These are phyloP conservation scores for Ceryle rudis DNA, from an alignment of 2,797 vertebrate species.

Conservation along the genomic window DNA sequence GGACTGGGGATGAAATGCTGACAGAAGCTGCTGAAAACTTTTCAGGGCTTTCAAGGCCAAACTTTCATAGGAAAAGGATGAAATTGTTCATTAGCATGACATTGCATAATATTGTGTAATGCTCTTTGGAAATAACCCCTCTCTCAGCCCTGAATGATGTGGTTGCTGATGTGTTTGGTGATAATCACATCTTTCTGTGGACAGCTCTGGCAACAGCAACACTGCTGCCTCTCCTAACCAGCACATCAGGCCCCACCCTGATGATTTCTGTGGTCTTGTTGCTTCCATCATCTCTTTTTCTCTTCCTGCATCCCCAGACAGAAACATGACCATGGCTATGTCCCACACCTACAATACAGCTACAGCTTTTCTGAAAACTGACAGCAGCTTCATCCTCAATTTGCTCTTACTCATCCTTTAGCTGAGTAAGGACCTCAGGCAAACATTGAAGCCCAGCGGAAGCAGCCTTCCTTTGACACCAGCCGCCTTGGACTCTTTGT, in stretches of 20 bases:
- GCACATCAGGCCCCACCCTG: neutral
- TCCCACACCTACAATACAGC: neutral
- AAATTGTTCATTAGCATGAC: neutral
- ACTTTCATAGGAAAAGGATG: neutral
- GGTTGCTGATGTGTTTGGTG: slow-evolving; percentile 47
- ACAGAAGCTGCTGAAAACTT: neutral
- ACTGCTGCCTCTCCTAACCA: neutral
- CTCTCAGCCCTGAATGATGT: slow-evolving; percentile 31
- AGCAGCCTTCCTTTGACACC: neutral
- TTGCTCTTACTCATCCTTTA: neutral
- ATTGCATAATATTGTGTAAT: slow-evolving; percentile 53
- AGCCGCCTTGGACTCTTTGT: accelerated
- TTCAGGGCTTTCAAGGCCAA: neutral
- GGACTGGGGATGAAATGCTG: neutral
- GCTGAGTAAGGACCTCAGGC: neutral
- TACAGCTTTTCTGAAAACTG: neutral
- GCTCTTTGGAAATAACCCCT: slow-evolving; percentile 59
- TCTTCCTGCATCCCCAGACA: neutral
- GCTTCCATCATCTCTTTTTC: neutral
- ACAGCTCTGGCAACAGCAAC: slow-evolving; percentile 33
- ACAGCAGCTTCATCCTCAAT: neutral
- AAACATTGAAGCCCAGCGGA: neutral
- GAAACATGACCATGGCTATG: neutral
- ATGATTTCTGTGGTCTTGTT: neutral
- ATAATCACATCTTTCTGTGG: slow-evolving; percentile 51